Evolutionary conservation across 2,113 vertebrate species (phyloP), one percentile per base, ranked within the genome.

Genomic region (Indicator maculatus): DNA sequence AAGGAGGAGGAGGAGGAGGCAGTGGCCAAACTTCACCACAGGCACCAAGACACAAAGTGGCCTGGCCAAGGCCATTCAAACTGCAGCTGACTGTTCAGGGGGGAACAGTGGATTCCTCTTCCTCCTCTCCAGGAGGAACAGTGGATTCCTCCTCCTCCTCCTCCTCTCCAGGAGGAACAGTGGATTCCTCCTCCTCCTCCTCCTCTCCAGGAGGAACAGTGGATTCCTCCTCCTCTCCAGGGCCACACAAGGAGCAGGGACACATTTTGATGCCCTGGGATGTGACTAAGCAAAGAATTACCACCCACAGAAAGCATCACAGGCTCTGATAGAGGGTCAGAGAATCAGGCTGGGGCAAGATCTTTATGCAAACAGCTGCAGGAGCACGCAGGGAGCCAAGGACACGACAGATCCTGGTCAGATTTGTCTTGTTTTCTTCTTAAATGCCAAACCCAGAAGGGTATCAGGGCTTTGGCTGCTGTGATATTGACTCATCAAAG

Each of bases 281-380:
- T 2, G 2, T 7, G 31, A 41, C 24, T 15, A 31, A 77, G 73
- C 66, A 72, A 50, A 38, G 19, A 15, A 44, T 44, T 16, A 33
- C 4, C 3, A 9, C 31, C 36, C 30, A 9, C 8, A 24, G 18
- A 27, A 66, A 52, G 60, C 45, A 56, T 5, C 28, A 15, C 26
- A 38, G 58, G 9, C 31, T 23, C 11, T 5, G 1, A 19, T 4
- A 8, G 1, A 13, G 0, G 2, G 41, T 11, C 50, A 33, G 18
- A 4, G 1, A 26, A 31, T 4, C 61, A 9, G 21, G 12, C 31
- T 7, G 6, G 0, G 0, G 28, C 1, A 33, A 6, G 7, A 6
- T 2, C 39, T 36, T 16, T 20, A 36, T 4, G 53, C 30, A 16
- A 66, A 39, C 10, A 12, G 38, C 31, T 5, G 14, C 1, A 1